These are phyloP conservation scores for Camarhynchus parvulus DNA, from an alignment of 2,113 vertebrate species.

Conservation along the genomic window DNA sequence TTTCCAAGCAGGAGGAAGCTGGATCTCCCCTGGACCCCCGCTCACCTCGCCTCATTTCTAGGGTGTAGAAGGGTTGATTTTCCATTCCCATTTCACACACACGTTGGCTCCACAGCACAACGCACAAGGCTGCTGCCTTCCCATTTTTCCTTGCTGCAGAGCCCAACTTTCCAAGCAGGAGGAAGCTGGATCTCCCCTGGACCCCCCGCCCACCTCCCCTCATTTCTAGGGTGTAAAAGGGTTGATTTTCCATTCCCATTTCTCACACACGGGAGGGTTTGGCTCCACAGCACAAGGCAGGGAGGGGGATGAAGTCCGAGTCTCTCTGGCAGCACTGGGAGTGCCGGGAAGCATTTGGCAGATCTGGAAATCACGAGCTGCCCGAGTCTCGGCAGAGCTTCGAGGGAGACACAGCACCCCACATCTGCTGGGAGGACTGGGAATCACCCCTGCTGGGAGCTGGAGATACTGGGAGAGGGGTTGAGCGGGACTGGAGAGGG, in stretches of 20 bases:
- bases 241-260: too few relatives aligned
- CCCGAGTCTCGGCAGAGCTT: accelerated
- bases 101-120: neutral
- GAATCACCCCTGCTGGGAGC: neutral
- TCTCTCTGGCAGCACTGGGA: neutral
- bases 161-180: too few relatives aligned
- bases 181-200: too few relatives aligned
- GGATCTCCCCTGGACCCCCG: too few relatives aligned
- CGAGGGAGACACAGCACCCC: neutral
- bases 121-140: too few relatives aligned
- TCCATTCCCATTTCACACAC: neutral
- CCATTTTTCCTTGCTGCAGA: too few relatives aligned
- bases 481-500: neutral
- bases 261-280: too few relatives aligned
- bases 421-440: neutral
- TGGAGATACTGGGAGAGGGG: neutral
- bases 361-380: neutral
- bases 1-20: neutral
- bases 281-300: too few relatives aligned
- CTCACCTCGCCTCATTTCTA: neutral
- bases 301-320: neutral
- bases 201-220: too few relatives aligned
- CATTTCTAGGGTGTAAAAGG: too few relatives aligned
- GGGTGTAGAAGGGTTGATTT: too few relatives aligned
- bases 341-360: neutral